Evolutionary conservation across 2,113 vertebrate genomes (phyloP).

Genomic region (Benitochromis conjunctus): DNA sequence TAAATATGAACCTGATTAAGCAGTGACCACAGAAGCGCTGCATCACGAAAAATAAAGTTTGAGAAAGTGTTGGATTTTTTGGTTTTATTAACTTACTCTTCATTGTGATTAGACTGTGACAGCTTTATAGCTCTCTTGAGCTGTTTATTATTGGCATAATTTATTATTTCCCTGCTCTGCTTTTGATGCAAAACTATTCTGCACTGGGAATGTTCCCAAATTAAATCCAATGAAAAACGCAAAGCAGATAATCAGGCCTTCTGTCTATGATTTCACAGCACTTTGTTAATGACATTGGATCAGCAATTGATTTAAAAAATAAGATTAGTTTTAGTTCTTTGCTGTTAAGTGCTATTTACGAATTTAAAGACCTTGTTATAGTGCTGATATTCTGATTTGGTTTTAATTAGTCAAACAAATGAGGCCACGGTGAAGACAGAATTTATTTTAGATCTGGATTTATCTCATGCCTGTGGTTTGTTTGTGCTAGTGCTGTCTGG

Average conservation of each 20-base stretch:
- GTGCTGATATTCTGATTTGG: neutral
- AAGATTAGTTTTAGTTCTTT: neutral
- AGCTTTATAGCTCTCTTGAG: neutral
- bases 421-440: neutral
- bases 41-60: neutral
- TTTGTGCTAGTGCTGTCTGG: neutral
- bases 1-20: neutral
- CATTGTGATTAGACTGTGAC: neutral
- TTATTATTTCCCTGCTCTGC: slow-evolving; percentile 12
- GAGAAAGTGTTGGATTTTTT: neutral
- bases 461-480: neutral
- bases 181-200: slow-evolving; percentile 25
- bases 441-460: neutral
- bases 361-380: neutral
- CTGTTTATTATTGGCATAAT: slow-evolving; percentile 4
- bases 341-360: neutral
- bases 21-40: neutral
- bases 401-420: slow-evolving; percentile 3
- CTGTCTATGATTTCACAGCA: slow-evolving; percentile 36
- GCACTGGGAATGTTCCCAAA: slow-evolving; percentile 14
- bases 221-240: slow-evolving; percentile 19
- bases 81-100: neutral
- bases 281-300: slow-evolving; percentile 22
- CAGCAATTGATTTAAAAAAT: neutral
- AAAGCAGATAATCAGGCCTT: slow-evolving; percentile 18